Base-by-base conservation (phyloP, 2,113 vertebrate species). In the Cisticola juncidis region DNA sequence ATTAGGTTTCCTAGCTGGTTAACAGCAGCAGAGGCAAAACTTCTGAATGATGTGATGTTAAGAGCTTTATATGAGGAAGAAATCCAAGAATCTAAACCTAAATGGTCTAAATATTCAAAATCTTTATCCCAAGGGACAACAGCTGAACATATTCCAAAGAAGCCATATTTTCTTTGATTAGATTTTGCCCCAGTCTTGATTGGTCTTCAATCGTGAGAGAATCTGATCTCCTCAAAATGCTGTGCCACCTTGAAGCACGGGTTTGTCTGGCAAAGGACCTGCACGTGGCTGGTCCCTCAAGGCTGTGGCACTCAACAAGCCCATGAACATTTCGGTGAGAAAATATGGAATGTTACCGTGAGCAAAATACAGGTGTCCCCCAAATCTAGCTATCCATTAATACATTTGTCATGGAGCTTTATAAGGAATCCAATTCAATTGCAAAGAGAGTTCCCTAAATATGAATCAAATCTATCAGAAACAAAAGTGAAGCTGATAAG, bases 201-300 rank as follows among this genome's bases (percentile, higher is more conserved):
- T 38, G 38, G 25, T 74, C 42, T 70, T 86, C 44, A 58, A 38
- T 29, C 0, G 0, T 36, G 20, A 95, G 22, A n/a, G 20, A 71
- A 68, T 23, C 25, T 48, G 38, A 64, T 68, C 18, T 81, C 25
- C 64, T 36, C 0, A 0, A 85, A 86, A 61, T 25, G 6, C 20
- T 76, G 12, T 56, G 33, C 33, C 25, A 21, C 25, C 44, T 47
- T 60, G 19, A 72, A 76, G 14, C 23, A 24, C 0, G 0, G 9
- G 9, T 66, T 76, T 85, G 19, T 45, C 28, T 74, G 74, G 24
- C 2, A 10, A 76, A 92, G 64, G 57, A 62, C 7, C 3, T 68
- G 12, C 7, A 51, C 13, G 10, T 44, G 25, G 18, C 16, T 86
- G 44, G 19, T 31, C n/a, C 65, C 82, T 71, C 3, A 2, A 64